Percentiles rank a stretch among this genome's conserved stretches.
Evolutionary conservation across 2,797 vertebrate genomes (phyloP).

Genomic region (Anisognathus igniventris): DNA sequence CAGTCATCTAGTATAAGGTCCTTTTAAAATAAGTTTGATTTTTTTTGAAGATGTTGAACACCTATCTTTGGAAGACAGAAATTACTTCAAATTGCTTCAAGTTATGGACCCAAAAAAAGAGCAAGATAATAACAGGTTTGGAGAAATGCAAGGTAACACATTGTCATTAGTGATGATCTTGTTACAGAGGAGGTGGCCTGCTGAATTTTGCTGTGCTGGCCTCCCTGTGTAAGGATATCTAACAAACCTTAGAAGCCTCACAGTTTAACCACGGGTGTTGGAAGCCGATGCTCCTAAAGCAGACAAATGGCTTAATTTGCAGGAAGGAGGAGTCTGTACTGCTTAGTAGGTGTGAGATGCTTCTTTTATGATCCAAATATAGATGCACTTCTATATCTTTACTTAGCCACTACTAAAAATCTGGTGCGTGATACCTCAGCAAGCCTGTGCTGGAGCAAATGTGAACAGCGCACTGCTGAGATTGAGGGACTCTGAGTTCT

Average conservation of each 20-base stretch:
- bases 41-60: not conserved
- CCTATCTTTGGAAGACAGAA: not conserved
- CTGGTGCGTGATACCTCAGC: not conserved
- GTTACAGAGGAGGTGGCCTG: not conserved
- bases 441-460: not conserved
- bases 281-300: not conserved
- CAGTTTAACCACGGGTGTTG: not conserved
- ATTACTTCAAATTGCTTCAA: not conserved
- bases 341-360: not conserved
- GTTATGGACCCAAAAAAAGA: not conserved
- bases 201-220: not conserved
- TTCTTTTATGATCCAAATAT: slow-evolving; percentile 24
- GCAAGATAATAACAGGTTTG: not conserved
- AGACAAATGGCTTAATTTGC: not conserved
- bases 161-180: not conserved
- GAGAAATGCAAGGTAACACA: not conserved
- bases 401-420: not conserved
- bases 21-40: not conserved
- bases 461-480: not conserved
- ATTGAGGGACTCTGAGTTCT: not conserved
- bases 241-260: not conserved
- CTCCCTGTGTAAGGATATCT: not conserved
- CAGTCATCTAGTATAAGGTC: not conserved
- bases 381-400: not conserved
- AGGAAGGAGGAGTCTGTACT: not conserved